These are phyloP conservation scores for Netelia fuscicornis DNA, from an alignment of 2,888 invertebrate genomes.

Conservation along the genomic window DNA sequence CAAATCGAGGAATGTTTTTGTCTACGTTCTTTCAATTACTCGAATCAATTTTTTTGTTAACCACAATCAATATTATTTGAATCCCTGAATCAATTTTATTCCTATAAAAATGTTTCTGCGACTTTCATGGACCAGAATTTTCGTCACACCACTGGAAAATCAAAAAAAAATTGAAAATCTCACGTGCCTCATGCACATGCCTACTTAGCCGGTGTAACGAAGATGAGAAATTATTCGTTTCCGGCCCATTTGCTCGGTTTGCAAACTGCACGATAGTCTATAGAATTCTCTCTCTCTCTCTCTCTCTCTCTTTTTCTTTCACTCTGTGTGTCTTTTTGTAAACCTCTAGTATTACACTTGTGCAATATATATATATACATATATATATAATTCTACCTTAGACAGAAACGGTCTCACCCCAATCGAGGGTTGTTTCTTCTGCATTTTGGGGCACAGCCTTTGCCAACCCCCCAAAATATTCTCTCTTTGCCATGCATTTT, in stretches of 20 bases:
- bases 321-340: constrained; percentile 18
- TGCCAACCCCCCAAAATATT: constrained; percentile 40
- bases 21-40: background rate
- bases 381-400: constrained; percentile 47
- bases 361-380: background rate
- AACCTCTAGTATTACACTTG: background rate
- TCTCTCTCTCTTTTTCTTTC: constrained; percentile 43
- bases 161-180: background rate
- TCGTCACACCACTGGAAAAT: background rate
- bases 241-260: constrained; percentile 84
- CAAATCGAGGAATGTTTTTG: too few species aligned
- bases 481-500: constrained; percentile 39
- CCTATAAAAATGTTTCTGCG: background rate
- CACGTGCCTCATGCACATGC: background rate
- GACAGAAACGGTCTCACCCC: constrained; percentile 73
- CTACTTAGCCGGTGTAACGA: background rate
- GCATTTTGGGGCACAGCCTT: constrained; percentile 68
- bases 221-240: constrained; percentile 72
- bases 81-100: background rate
- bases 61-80: background rate
- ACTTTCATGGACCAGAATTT: background rate
- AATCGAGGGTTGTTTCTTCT: constrained; percentile 63
- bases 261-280: constrained; percentile 79
- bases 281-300: constrained; percentile 24
- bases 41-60: background rate